A percentile compares a stretch with the other conserved stretches of the same genome.
These are phyloP conservation scores for Tachysurus fulvidraco DNA, from an alignment of 2,113 vertebrate species.

Conservation along the genomic window DNA sequence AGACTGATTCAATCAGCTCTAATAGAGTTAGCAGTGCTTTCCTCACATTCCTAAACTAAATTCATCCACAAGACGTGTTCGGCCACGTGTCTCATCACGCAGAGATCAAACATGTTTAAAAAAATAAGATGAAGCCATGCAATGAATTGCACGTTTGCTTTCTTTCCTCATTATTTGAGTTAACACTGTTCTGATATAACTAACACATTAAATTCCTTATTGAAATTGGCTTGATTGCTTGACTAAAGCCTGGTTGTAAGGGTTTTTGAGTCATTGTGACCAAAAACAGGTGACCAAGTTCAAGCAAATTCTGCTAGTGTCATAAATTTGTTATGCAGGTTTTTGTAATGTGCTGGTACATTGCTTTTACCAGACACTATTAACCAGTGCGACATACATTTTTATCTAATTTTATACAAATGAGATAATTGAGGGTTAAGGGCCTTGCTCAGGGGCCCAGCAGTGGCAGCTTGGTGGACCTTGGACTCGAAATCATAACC, in stretches of 20 bases:
- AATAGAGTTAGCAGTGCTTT: constrained; percentile 39
- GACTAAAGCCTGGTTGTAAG: not conserved
- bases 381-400: too few species aligned
- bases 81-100: too few species aligned
- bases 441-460: too few species aligned
- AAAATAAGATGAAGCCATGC: not conserved
- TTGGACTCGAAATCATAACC: too few species aligned
- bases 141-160: not conserved
- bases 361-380: not conserved
- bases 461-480: too few species aligned
- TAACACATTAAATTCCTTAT: not conserved
- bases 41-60: not conserved
- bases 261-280: not conserved
- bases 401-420: too few species aligned
- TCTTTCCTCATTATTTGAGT: not conserved
- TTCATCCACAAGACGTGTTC: not conserved
- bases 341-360: not conserved
- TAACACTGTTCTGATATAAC: not conserved
- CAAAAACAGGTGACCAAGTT: not conserved
- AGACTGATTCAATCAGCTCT: constrained; percentile 55
- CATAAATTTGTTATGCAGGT: not conserved
- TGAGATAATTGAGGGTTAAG: too few species aligned
- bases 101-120: not conserved
- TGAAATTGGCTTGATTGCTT: not conserved
- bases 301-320: not conserved